Percentiles rank a stretch among this genome's conserved stretches.
Evolutionary conservation across 2,888 invertebrate genomes (phyloP).

Genomic region (Selenia dentaria): DNA sequence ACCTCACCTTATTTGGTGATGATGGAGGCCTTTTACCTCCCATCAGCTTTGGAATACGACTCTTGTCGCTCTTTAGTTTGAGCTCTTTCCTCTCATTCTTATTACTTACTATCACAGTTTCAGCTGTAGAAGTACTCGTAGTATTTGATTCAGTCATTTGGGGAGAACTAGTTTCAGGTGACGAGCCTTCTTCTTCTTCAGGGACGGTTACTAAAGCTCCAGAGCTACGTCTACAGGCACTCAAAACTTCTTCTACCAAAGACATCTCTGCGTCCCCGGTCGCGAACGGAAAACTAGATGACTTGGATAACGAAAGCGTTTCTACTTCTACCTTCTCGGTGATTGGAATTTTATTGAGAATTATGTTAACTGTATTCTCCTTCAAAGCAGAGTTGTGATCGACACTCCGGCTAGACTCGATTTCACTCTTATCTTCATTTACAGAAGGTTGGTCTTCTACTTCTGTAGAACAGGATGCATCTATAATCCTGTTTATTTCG

Average conservation of each 20-base stretch:
- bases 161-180: constrained; percentile 78
- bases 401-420: constrained; percentile 63
- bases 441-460: constrained; percentile 45
- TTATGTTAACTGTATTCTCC: constrained; percentile 73
- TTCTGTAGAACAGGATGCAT: constrained; percentile 56
- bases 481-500: constrained; percentile 74
- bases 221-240: constrained; percentile 72
- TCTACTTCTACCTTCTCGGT: constrained; percentile 52
- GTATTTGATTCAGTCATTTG: constrained; percentile 87
- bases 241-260: constrained; percentile 74
- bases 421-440: constrained; percentile 64
- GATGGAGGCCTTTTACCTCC: constrained; percentile 77
- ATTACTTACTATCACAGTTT: constrained; percentile 88
- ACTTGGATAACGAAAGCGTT: constrained; percentile 60
- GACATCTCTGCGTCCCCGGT: constrained; percentile 67
- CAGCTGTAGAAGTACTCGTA: constrained; percentile 88
- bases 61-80: constrained; percentile 77
- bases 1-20: constrained; percentile 65
- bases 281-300: constrained; percentile 65
- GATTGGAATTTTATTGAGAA: constrained; percentile 57
- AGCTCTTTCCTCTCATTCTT: constrained; percentile 72
- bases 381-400: constrained; percentile 65
- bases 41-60: constrained; percentile 82
- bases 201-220: constrained; percentile 84
- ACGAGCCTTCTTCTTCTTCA: constrained; percentile 86